Base-by-base conservation (phyloP, 2,888 invertebrate species). In the Chrysolina oricalcia region DNA sequence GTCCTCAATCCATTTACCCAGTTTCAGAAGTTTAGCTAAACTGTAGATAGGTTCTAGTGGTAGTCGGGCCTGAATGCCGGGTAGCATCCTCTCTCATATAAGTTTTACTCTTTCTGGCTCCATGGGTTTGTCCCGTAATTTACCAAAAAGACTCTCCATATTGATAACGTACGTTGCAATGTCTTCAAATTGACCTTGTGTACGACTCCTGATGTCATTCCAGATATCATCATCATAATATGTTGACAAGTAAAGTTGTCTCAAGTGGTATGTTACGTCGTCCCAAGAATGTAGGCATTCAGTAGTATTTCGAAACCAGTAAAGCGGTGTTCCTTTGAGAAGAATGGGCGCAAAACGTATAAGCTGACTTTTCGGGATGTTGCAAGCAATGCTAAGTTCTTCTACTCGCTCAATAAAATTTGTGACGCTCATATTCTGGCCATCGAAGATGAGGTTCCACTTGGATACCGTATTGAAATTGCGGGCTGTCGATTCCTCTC, bases 271-370 rank as follows among this genome's bases (percentile, higher is more conserved):
- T 11, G 46, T 65, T 8, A 79, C 15, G 4, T 78, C 69, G 17
- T 66, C 56, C 77, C 79, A 80, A 40, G 48, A 62, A 21, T n/a
- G 21, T 23, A 66, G 15, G 3, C n/a, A 11, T 43, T 71, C n/a
- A 21, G 59, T 48, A 6, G 46, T 69, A 10, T 81, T 72, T 4
- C 81, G n/a, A 41, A 73, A 82, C 81, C 82, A 82, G 11, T 78
- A 69, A 11, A 78, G 56, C 0, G 80, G 82, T 13, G 72, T 64
- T 11, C 78, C 80, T 4, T 48, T 46, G 53, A 82, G 80, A 0
- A 83, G 48, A n/a, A 81, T 81, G 0, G 74, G 67, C 0, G 80
- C 77, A n/a, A 77, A 74, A 1, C 65, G 56, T 43, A 75, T 77
- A 17, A 81, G 48, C n/a, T 81, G 76, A 0, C 56, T 19, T 17